These are phyloP conservation scores for Paramacrobiotus metropolitanus DNA, from an alignment of 1,140 invertebrate species.

Conservation along the genomic window DNA sequence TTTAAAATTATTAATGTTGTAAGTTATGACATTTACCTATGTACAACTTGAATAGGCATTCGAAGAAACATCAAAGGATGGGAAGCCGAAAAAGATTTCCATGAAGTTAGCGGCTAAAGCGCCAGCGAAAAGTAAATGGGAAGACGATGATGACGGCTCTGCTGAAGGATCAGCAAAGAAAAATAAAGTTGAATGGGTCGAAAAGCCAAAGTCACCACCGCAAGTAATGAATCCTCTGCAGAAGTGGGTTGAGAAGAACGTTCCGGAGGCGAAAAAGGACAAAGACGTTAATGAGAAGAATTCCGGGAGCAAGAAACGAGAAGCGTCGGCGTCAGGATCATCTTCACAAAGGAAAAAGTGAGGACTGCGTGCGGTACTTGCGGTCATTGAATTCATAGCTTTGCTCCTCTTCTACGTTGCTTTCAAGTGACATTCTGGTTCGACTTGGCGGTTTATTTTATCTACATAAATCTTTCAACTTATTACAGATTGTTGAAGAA, in stretches of 20 bases:
- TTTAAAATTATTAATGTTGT: not conserved
- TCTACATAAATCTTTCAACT: not conserved
- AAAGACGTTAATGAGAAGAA: too few species aligned
- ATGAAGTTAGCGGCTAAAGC: not conserved
- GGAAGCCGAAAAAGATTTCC: not conserved
- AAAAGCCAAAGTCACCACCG: not conserved
- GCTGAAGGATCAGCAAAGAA: not conserved
- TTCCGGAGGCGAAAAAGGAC: not conserved
- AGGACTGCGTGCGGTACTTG: too few species aligned
- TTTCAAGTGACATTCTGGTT: not conserved
- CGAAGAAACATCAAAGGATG: not conserved
- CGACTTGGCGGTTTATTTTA: not conserved
- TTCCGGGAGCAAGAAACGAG: not conserved
- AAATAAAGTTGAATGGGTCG: not conserved
- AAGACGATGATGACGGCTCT: not conserved
- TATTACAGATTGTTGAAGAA: not conserved
- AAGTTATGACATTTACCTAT: too few species aligned
- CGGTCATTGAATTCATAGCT: not conserved
- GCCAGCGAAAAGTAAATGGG: not conserved
- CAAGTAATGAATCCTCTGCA: not conserved
- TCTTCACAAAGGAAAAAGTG: too few species aligned
- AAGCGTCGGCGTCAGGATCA: too few species aligned
- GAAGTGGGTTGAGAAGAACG: not conserved
- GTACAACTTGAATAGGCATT: too few species aligned
- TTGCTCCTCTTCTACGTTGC: not conserved